Conservation (phyloP, 2,888 invertebrate genomes). For the Aleiodes leptofemur region DNA sequence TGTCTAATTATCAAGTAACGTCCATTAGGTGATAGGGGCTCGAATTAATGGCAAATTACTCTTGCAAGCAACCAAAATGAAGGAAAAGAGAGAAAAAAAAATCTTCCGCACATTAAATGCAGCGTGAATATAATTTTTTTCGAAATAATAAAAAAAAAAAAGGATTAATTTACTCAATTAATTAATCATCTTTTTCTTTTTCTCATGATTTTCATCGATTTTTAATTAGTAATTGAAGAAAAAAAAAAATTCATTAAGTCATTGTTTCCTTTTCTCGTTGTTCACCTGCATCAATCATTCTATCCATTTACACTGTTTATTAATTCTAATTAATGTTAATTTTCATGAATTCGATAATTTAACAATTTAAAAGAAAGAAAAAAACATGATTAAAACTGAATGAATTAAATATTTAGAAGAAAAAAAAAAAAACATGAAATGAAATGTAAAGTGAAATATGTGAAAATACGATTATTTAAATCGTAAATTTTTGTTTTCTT, state of each 20-base stretch:
- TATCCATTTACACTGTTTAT: slow-evolving; percentile 67
- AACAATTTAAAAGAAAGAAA: neutral
- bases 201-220: slow-evolving; percentile 9
- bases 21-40: slow-evolving; percentile 47
- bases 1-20: slow-evolving; percentile 44
- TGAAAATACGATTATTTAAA: slow-evolving; percentile 11
- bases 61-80: slow-evolving; percentile 51
- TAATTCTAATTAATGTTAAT: slow-evolving; percentile 69
- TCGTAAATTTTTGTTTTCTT: neutral
- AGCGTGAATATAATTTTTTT: neutral
- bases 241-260: neutral
- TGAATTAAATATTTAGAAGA: slow-evolving; percentile 51
- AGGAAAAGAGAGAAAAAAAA: slow-evolving; percentile 34
- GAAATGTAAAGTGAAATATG: slow-evolving; percentile 3
- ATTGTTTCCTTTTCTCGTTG: slow-evolving; percentile 23
- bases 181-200: neutral
- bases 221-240: neutral
- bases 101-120: slow-evolving; percentile 13
- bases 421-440: slow-evolving; percentile 15
- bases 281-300: slow-evolving; percentile 55
- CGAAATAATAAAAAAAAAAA: slow-evolving; percentile 10
- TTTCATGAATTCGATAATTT: slow-evolving; percentile 70
- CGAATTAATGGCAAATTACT: slow-evolving; percentile 51
- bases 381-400: neutral
- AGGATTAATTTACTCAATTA: slow-evolving; percentile 18